Evolutionary conservation across 2,797 vertebrate genomes (phyloP).

Genomic region (Enteromius paludinosus): DNA sequence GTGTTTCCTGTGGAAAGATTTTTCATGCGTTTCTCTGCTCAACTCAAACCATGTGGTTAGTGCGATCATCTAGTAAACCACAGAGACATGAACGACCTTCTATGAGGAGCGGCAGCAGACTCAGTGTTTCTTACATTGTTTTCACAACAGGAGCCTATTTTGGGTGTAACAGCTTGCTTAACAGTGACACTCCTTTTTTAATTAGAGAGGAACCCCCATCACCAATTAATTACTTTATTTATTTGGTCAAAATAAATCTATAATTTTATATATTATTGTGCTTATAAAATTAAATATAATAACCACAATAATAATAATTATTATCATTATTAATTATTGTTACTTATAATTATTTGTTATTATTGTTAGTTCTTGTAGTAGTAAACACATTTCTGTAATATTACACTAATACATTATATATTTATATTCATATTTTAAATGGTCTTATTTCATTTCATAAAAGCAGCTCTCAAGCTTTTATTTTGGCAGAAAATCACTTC

Average conservation of each 20-base stretch:
- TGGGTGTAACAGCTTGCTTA: background rate
- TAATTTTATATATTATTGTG: background rate
- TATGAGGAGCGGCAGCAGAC: background rate
- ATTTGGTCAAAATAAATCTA: background rate
- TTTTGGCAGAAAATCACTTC: background rate
- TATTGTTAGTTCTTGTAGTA: background rate
- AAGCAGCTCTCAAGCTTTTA: background rate
- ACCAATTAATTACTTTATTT: background rate
- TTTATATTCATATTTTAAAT: background rate
- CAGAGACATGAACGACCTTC: background rate
- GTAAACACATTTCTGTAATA: background rate
- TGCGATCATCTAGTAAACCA: constrained; percentile 28
- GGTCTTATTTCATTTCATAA: background rate
- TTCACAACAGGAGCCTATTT: background rate
- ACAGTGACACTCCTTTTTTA: background rate
- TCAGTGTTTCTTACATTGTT: background rate
- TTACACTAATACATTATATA: background rate
- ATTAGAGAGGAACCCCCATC: background rate
- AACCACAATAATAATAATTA: too few species aligned
- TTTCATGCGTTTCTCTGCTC: constrained; percentile 19
- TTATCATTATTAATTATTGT: background rate
- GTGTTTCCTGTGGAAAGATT: constrained; percentile 59
- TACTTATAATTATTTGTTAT: background rate
- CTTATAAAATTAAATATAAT: background rate
- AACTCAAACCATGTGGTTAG: constrained; percentile 41